Evolutionary conservation across 2,888 invertebrate genomes (phyloP), one percentile per base, ranked within the genome.

Genomic region (Caenorhabditis doughertyi): DNA sequence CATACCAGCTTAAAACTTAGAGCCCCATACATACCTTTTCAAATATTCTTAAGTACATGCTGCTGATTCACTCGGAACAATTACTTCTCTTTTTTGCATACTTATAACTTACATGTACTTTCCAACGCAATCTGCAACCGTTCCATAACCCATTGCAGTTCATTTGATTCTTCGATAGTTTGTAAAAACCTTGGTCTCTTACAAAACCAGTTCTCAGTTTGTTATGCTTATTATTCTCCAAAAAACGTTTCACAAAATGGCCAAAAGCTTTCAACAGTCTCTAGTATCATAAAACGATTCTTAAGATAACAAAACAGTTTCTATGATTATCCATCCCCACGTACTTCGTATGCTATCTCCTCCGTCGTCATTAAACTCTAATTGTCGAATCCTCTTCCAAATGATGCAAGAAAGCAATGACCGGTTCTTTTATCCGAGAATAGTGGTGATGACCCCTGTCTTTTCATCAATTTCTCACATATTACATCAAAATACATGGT

Each of bases 341-440:
- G 51, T 39, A 35, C 39, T 67, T 39, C 21, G 18, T 16, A n/a
- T n/a, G n/a, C n/a, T 44, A 27, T 44, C 60, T 62, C 29, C 29
- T 8, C n/a, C 18, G 4, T 23, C 7, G 23, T 55, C 67, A 53
- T 53, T 53, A 51, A 42, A 42, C 18, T 32, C 35, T 55, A 55
- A 68, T 32, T 35, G 42, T 64, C 64, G n/a, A 35, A 21, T 8
- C 55, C 51, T 47, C 32, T 44, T 47, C 21, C 32, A 21, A 58
- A 60, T 71, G 60, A 71, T 71, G 71, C 51, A 71, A 71, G 71
- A 13, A 60, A 71, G 71, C 71, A 42, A 32, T 8, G 51, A 60
- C 60, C 39, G 71, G 60, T 71, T 58, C 42, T n/a, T n/a, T n/a
- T n/a, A 11, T n/a, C 13, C 70, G 56, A 56, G 71, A 71, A 8